Evolutionary conservation across 1,140 invertebrate genomes (phyloP), one percentile per base, ranked within the genome.

Genomic region (Battus philenor): DNA sequence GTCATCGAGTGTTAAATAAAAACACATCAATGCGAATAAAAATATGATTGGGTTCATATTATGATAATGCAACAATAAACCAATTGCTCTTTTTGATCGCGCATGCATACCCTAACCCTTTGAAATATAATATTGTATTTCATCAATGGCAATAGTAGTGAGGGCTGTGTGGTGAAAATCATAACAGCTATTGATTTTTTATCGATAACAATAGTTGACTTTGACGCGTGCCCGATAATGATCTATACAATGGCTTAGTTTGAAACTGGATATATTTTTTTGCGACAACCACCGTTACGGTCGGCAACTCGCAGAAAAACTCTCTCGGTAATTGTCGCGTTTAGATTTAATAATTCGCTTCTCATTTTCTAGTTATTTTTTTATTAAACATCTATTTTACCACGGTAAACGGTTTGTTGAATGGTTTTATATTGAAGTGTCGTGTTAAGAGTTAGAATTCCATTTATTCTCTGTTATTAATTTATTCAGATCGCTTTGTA

Each of bases 171-270:
- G 50, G 39, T 48, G 52, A 15, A 64, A 63, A 69, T 77, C 49
- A 77, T 74, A 75, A 77, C 53, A 27, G 13, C 49, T 45, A 70
- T 66, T 71, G 54, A 66, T 58, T 58, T 59, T 70, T 60, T 60
- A 68, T 67, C 54, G 63, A 68, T 60, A 50, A 71, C 60, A 67
- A 61, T 62, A 39, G 63, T 55, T 62, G 67, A 69, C 59, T 63
- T 49, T 54, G 66, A 63, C 71, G 68, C 74, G 74, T 76, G 74
- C 68, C 39, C 51, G 53, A 71, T 64, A 68, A 44, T 54, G 54
- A 67, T 71, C 65, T 59, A 68, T 55, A 24, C 57, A 32, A 63
- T 52, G 51, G 60, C 61, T 62, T 58, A 41, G 46, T 62, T 60
- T 59, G 62, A 70, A 65, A 68, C 57, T 60, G 44, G 54, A 61